Evolutionary conservation across 2,113 vertebrate species (phyloP).

Genomic region (Xerus inauris): DNA sequence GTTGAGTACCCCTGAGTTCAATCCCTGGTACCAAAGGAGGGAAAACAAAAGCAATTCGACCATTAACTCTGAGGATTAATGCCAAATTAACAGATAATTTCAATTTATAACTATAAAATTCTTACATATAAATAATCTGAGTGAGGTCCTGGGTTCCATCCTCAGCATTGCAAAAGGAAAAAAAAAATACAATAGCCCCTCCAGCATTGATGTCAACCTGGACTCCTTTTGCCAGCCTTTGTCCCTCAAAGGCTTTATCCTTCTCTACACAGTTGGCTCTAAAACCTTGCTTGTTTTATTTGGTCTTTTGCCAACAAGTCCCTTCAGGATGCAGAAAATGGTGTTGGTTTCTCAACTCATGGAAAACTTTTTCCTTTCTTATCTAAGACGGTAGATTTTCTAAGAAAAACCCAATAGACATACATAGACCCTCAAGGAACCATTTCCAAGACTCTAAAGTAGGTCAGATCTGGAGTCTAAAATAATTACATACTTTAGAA

Average conservation of each 20-base stretch:
- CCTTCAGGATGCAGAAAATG: not conserved
- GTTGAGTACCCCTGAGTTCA: no score
- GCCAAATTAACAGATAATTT: not conserved
- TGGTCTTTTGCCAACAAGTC: not conserved
- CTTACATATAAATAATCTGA: not conserved
- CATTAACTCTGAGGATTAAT: not conserved
- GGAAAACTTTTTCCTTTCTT: not conserved
- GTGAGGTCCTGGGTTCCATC: not conserved
- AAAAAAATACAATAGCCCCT: not conserved
- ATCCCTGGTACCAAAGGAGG: no score
- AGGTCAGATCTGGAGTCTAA: not conserved
- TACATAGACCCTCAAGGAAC: not conserved
- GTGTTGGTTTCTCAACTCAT: not conserved
- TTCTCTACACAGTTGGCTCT: not conserved
- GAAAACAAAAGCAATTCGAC: not conserved
- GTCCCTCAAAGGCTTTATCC: not conserved
- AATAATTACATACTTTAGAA: not conserved
- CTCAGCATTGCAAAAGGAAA: not conserved
- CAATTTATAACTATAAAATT: not conserved
- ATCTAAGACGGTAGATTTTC: not conserved
- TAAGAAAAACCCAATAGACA: constrained; percentile 10
- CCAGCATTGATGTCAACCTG: not conserved
- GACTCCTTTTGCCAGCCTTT: not conserved
- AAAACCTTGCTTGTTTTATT: not conserved
- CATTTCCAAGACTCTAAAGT: not conserved